These are phyloP conservation scores for Ancistrus triradiatus DNA, from an alignment of 2,113 vertebrate genomes.

Conservation along the genomic window DNA sequence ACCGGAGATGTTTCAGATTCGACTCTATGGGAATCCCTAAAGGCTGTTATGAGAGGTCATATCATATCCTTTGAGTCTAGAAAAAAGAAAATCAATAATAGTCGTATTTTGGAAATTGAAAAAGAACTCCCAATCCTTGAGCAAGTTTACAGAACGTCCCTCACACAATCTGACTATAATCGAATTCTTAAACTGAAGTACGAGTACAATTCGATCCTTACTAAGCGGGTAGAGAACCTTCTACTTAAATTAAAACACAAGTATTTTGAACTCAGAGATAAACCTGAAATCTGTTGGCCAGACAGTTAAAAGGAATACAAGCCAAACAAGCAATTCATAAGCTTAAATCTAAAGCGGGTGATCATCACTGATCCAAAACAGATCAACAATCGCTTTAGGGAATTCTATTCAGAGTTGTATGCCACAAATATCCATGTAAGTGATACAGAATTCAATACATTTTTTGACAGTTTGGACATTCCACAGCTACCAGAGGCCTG, in stretches of 20 bases:
- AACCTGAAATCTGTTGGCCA: slow-evolving; percentile 1
- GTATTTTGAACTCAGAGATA: too few species aligned
- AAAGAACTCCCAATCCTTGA: background rate
- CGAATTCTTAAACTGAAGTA: too few species aligned
- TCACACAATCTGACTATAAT: too few species aligned
- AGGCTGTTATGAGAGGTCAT: background rate
- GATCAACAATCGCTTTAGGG: slow-evolving; percentile 1
- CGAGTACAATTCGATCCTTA: background rate
- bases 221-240: background rate
- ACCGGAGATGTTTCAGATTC: background rate
- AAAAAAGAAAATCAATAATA: background rate
- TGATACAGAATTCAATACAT: background rate
- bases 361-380: background rate
- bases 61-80: too few species aligned
- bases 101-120: background rate
- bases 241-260: background rate
- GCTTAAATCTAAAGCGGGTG: background rate
- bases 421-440: background rate
- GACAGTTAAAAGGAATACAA: too few species aligned
- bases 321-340: too few species aligned
- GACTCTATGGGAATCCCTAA: background rate
- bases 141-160: too few species aligned
- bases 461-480: too few species aligned
- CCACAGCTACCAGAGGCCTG: background rate
- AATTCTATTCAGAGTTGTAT: background rate